phyloP scores from a whole-genome alignment of 2,113 vertebrate species.

The Microcebus lehilahytsara region DNA sequence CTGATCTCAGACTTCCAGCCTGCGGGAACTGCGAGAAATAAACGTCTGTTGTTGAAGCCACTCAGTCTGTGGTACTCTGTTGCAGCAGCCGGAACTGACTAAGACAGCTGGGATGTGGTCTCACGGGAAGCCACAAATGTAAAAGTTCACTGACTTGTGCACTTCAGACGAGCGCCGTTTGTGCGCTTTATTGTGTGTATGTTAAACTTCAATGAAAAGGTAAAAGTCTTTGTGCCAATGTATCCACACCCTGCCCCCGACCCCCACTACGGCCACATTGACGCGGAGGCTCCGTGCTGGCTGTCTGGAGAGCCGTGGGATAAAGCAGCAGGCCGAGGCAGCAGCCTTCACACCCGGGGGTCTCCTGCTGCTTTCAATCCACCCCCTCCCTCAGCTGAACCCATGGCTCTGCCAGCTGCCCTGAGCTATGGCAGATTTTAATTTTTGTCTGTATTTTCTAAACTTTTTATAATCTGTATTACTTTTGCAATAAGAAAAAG shows the following conservation, averaged over 20 bases:
- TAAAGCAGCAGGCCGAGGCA: accelerated
- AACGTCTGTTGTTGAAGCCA: not conserved
- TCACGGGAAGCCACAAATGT: not conserved
- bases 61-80: not conserved
- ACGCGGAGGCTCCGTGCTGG: not conserved
- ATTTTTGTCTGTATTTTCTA: not conserved
- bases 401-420: not conserved
- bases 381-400: not conserved
- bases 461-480: not conserved
- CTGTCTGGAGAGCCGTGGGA: not conserved
- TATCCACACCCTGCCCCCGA: not conserved
- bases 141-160: not conserved
- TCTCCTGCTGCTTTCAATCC: not conserved
- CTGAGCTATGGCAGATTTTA: not conserved
- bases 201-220: not conserved
- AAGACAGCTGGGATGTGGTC: not conserved
- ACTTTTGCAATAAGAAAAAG: not conserved
- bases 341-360: not conserved
- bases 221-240: not conserved
- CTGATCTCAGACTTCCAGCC: not conserved
- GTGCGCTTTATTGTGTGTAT: not conserved
- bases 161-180: not conserved
- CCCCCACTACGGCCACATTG: accelerated
- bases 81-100: not conserved
- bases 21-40: not conserved